Percentiles rank a stretch among this genome's conserved stretches.
Evolutionary conservation across 1,140 invertebrate genomes (phyloP).

Genomic region (Elymnias hypermnestra): DNA sequence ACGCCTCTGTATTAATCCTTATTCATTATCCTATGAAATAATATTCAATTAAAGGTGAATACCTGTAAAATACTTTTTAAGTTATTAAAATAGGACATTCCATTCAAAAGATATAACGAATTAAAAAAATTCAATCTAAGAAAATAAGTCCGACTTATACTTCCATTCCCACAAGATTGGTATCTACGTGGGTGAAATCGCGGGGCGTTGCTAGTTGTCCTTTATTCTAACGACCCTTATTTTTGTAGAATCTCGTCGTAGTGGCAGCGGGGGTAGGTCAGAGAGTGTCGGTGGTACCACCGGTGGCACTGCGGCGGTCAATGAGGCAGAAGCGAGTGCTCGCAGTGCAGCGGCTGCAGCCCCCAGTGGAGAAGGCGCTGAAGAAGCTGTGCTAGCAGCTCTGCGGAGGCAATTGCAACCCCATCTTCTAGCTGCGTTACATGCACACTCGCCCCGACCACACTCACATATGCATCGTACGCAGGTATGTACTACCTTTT

Average conservation of each 20-base stretch:
- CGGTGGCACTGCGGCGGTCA: not conserved
- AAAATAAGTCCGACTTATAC: too few relatives aligned
- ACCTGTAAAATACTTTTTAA: too few relatives aligned
- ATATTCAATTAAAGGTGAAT: too few relatives aligned
- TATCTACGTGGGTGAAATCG: too few relatives aligned
- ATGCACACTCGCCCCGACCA: slow-evolving; percentile 48
- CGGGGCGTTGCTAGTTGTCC: too few relatives aligned
- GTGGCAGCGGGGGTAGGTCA: slow-evolving; percentile 16
- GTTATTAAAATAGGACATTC: too few relatives aligned
- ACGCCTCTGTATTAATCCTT: too few relatives aligned
- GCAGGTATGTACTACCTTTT: slow-evolving; percentile 30
- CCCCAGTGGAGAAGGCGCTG: slow-evolving; percentile 55
- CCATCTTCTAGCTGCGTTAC: slow-evolving; percentile 79
- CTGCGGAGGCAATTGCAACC: slow-evolving; percentile 80
- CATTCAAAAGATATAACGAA: too few relatives aligned
- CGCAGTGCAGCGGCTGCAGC: slow-evolving; percentile 58
- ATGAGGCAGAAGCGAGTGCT: slow-evolving; percentile 30
- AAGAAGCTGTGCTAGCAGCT: slow-evolving; percentile 80
- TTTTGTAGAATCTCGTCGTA: slow-evolving; percentile 37
- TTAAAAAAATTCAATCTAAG: too few relatives aligned
- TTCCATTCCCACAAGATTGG: too few relatives aligned
- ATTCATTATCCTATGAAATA: too few relatives aligned
- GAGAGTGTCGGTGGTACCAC: not conserved
- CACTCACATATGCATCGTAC: slow-evolving; percentile 32
- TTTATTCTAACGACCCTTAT: not conserved